These are phyloP conservation scores for Cryptoprocta ferox DNA, from an alignment of 2,797 vertebrate species.

Conservation along the genomic window DNA sequence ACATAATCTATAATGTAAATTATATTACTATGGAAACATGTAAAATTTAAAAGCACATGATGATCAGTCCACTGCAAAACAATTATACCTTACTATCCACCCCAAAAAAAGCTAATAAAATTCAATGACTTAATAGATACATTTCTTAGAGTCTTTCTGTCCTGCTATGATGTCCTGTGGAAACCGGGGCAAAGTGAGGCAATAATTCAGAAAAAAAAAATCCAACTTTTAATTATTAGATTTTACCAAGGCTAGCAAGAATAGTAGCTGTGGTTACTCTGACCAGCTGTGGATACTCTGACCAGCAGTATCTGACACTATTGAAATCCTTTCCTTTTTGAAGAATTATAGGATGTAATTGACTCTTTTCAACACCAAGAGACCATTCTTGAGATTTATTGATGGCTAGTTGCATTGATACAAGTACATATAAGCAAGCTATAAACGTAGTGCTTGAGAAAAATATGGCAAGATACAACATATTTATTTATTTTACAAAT, in stretches of 20 bases:
- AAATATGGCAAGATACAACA: neutral
- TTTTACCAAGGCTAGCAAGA: neutral
- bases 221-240: neutral
- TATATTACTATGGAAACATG: neutral
- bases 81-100: neutral
- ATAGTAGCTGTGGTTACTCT: neutral
- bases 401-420: neutral
- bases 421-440: neutral
- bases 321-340: neutral
- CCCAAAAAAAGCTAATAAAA: neutral
- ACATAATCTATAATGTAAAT: neutral
- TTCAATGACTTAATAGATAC: neutral
- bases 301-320: neutral
- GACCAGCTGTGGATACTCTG: neutral
- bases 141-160: neutral
- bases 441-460: neutral
- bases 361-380: neutral
- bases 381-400: neutral
- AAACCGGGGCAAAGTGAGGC: neutral
- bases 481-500: constrained; percentile 21
- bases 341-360: neutral
- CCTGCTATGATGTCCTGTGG: neutral
- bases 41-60: neutral
- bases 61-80: neutral
- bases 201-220: neutral